phyloP scores from a whole-genome alignment of 1,140 invertebrate species.

The Venustaconcha ellipsiformis region DNA sequence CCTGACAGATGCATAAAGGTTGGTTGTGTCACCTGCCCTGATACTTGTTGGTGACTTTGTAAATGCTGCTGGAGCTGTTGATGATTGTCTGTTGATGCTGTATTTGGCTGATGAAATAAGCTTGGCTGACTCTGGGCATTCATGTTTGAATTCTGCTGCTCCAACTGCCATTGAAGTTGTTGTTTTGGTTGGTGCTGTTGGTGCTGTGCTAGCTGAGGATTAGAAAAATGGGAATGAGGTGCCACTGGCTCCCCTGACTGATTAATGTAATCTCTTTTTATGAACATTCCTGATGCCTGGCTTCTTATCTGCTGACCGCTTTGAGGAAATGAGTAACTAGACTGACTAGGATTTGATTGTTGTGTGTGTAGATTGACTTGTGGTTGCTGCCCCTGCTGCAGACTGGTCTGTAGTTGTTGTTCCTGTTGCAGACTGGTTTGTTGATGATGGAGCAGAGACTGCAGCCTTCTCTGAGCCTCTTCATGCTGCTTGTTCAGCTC shows the following conservation, averaged over 20 bases:
- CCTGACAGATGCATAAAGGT: too few species aligned
- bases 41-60: neutral
- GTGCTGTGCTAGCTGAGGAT: slow-evolving; percentile 12
- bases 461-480: slow-evolving; percentile 53
- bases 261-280: neutral
- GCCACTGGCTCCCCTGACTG: too few species aligned
- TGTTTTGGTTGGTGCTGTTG: slow-evolving; percentile 21
- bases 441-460: slow-evolving; percentile 43
- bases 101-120: slow-evolving; percentile 17
- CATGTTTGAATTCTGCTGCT: slow-evolving; percentile 3
- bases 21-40: too few species aligned
- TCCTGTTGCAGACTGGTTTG: slow-evolving; percentile 19
- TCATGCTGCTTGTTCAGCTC: slow-evolving; percentile 57
- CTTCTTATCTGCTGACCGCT: too few species aligned
- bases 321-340: too few species aligned
- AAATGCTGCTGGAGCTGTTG: neutral
- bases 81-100: slow-evolving; percentile 10
- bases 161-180: slow-evolving; percentile 12
- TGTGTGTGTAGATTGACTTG: slow-evolving; percentile 17
- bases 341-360: neutral
- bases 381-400: slow-evolving; percentile 26
- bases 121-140: neutral
- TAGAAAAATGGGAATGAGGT: too few species aligned
- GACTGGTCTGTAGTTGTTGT: slow-evolving; percentile 33
- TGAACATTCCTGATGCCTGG: too few species aligned